A percentile compares a stretch with the other conserved stretches of the same genome.
Evolutionary conservation across 2,797 vertebrate genomes (phyloP).

Genomic region (Diceros bicornis): DNA sequence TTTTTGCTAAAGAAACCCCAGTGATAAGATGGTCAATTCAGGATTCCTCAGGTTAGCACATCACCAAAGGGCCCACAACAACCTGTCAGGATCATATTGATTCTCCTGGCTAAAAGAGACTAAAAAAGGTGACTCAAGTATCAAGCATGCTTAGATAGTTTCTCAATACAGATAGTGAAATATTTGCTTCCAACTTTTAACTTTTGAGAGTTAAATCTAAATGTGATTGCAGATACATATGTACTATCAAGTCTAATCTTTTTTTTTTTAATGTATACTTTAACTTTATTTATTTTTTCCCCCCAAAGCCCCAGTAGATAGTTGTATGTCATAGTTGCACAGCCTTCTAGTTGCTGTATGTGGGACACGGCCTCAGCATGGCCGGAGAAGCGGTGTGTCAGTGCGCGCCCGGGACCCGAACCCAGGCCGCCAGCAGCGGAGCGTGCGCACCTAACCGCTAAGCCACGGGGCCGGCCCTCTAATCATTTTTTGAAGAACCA

Average conservation of each 20-base stretch:
- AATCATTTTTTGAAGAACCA: neutral
- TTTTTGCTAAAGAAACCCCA: neutral
- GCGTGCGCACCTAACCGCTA: too few species aligned
- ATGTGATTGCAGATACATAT: neutral
- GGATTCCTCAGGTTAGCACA: neutral
- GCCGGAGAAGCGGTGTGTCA: too few species aligned
- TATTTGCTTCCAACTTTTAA: conserved; percentile 1
- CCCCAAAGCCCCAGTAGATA: too few species aligned
- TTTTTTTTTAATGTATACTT: too few species aligned
- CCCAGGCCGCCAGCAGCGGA: too few species aligned
- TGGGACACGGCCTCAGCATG: too few species aligned
- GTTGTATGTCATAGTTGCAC: too few species aligned
- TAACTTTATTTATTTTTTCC: too few species aligned
- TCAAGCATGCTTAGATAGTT: neutral
- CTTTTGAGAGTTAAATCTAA: conserved; percentile 23
- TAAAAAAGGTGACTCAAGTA: neutral
- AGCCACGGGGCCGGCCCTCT: too few species aligned
- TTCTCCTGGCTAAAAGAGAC: neutral
- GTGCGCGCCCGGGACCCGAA: too few species aligned
- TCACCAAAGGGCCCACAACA: neutral
- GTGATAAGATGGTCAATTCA: neutral
- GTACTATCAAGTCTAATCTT: neutral
- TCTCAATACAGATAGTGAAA: neutral
- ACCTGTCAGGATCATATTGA: neutral
- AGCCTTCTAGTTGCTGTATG: too few species aligned